Evolutionary conservation across 2,888 invertebrate species (phyloP).

Genomic region (Spatulosminthurus flaviceps): DNA sequence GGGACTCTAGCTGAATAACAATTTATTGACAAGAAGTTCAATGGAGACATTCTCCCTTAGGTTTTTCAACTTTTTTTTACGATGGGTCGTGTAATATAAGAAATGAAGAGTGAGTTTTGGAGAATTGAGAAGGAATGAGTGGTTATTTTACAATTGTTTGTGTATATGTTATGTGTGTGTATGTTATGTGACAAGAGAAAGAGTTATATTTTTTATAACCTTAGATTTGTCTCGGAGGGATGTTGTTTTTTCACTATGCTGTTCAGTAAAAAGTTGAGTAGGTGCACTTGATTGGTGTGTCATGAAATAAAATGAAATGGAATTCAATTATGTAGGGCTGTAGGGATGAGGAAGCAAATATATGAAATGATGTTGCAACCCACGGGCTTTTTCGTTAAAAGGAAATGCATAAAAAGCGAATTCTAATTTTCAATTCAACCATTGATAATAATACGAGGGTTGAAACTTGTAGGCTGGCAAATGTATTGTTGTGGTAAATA

Average conservation of each 20-base stretch:
- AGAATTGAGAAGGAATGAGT: too few relatives aligned
- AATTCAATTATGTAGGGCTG: constrained; percentile 26
- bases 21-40: background rate
- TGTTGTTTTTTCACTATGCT: background rate
- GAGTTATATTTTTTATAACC: too few relatives aligned
- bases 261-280: constrained; percentile 1
- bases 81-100: too few relatives aligned
- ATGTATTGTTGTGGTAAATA: too few relatives aligned
- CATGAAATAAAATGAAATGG: constrained; percentile 24
- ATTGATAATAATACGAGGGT: background rate
- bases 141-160: too few relatives aligned
- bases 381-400: background rate
- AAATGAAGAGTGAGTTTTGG: too few relatives aligned
- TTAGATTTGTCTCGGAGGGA: background rate
- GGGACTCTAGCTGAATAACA: background rate
- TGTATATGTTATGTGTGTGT: too few relatives aligned
- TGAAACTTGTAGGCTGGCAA: background rate
- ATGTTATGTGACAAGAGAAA: too few relatives aligned
- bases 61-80: background rate
- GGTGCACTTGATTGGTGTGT: constrained; percentile 28
- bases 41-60: background rate
- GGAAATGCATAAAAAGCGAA: background rate
- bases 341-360: constrained; percentile 20
- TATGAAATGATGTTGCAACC: constrained; percentile 19
- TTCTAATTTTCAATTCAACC: background rate